Conservation (phyloP, 2,888 invertebrate genomes). For the Harpalus rubripes region DNA sequence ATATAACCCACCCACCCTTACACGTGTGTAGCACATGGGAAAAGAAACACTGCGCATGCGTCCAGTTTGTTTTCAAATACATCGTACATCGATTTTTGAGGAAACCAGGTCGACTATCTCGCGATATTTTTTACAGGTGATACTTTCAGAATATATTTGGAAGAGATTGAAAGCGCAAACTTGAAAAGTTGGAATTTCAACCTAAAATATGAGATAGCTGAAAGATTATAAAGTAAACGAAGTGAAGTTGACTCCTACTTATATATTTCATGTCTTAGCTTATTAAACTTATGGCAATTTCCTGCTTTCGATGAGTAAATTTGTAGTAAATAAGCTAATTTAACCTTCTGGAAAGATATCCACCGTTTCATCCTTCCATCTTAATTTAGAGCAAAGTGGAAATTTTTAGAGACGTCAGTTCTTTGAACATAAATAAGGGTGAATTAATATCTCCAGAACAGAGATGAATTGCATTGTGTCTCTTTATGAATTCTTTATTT, state of each 20-base stretch:
- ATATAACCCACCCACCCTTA: not conserved
- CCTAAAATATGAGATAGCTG: not conserved
- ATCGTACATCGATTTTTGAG: slow-evolving; percentile 60
- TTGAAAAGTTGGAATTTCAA: not conserved
- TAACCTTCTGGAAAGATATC: slow-evolving; percentile 7
- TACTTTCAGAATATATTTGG: not conserved
- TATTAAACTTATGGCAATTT: not conserved
- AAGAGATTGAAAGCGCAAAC: not conserved
- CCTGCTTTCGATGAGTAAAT: slow-evolving; percentile 5
- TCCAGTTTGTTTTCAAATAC: slow-evolving; percentile 55
- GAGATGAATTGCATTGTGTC: slow-evolving; percentile 58
- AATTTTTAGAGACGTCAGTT: slow-evolving; percentile 50
- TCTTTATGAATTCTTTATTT: slow-evolving; percentile 55
- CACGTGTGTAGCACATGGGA: slow-evolving; percentile 30
- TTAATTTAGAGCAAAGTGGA: slow-evolving; percentile 28
- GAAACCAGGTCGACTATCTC: slow-evolving; percentile 44
- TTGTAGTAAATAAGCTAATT: slow-evolving; percentile 13
- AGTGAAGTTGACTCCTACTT: not conserved
- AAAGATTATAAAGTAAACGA: too few species aligned
- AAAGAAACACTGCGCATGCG: slow-evolving; percentile 6
- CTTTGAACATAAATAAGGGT: slow-evolving; percentile 35
- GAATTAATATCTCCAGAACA: slow-evolving; percentile 52
- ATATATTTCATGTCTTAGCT: not conserved
- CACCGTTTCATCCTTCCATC: slow-evolving; percentile 27
- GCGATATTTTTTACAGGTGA: slow-evolving; percentile 48